Conservation (phyloP, 2,113 vertebrate species). For the Camelus bactrianus region DNA sequence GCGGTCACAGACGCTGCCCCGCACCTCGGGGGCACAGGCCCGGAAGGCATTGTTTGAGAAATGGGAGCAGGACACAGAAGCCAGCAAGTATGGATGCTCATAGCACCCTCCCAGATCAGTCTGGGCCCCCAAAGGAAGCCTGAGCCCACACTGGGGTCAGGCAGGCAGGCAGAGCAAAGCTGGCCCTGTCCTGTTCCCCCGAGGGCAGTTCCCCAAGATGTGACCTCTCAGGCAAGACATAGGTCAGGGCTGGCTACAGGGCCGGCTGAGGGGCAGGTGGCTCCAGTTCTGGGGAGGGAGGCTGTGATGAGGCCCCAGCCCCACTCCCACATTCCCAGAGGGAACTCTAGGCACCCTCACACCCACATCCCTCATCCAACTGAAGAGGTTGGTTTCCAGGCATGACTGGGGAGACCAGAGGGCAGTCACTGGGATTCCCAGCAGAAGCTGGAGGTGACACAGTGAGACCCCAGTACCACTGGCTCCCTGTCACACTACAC, state of each 20-base stretch:
- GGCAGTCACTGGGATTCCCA: not conserved
- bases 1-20: constrained; percentile 92
- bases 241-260: not conserved
- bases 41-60: constrained; percentile 93
- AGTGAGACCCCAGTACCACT: fast-evolving
- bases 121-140: not conserved
- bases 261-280: not conserved
- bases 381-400: not conserved
- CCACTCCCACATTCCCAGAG: not conserved
- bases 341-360: not conserved
- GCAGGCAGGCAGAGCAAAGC: not conserved
- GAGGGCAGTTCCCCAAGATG: not conserved
- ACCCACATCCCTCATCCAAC: not conserved
- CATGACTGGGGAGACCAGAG: not conserved
- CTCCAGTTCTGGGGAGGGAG: not conserved
- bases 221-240: not conserved
- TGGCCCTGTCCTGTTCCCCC: not conserved
- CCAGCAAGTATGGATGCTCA: constrained; percentile 86
- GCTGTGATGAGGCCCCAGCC: not conserved
- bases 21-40: constrained; percentile 88
- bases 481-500: not conserved
- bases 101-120: too few relatives aligned
- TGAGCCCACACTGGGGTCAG: not conserved
- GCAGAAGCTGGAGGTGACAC: not conserved
- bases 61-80: constrained; percentile 89